Base-by-base conservation (phyloP, 2,113 vertebrate species). In the Forbesichthys agassizii region DNA sequence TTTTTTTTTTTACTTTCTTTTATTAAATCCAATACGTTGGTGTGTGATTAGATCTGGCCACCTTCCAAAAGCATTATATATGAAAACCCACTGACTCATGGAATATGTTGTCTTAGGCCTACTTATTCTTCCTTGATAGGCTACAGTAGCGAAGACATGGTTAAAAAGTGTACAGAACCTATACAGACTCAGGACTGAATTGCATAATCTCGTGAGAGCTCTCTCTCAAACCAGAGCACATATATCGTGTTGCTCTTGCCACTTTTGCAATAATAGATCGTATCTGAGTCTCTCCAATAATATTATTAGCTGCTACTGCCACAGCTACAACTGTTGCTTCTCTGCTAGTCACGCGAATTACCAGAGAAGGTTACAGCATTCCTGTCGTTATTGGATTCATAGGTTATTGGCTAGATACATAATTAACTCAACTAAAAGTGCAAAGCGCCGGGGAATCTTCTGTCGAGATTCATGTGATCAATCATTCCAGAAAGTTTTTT, bases 241-340 rank as follows among this genome's bases (percentile, higher is more conserved):
- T 71, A 74, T 75, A 74, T 83, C 79, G 18, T 62, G 48, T 75
- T 78, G 62, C 77, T 62, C 46, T 75, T 78, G 62, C 77, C 42
- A 11, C 52, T 58, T 52, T 67, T n/a, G 64, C 7, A 65, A 77
- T 10, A 9, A 48, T 54, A 68, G 71, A 66, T 77, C 75, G 75
- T 20, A 77, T 75, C 77, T 74, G 72, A 36, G 71, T 68, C 79
- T 68, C 79, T 74, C 85, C 60, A 57, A 52, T 76, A 69, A 75
- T 85, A 88, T 73, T 74, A 81, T 85, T 88, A 86, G 88, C 75
- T 70, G 69, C 42, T 48, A 65, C 80, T 79, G 72, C 70, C 73
- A 78, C 79, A 76, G 75, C 78, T 64, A 14, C 60, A 65, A 61
- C 66, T 51, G 52, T 14, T 56, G 64, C 73, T 74, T 59, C 69